Conservation (phyloP, 2,797 vertebrate genomes). For the Gymnoscopelus braueri region DNA sequence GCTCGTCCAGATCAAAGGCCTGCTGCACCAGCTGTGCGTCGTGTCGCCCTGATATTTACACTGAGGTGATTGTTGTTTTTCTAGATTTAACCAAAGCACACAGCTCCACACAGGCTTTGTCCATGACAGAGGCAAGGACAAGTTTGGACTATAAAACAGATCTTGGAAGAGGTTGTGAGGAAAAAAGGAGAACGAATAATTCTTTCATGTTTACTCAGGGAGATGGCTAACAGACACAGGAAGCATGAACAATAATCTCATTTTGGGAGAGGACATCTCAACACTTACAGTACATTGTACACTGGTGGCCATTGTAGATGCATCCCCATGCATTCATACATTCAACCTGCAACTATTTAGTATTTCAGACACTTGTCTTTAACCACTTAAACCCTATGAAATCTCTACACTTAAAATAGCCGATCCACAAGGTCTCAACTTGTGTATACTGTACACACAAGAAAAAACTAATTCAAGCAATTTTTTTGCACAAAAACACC, state of each 20-base stretch:
- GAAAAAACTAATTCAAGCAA: too few relatives aligned
- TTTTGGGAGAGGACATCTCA: constrained; percentile 4
- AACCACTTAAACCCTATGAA: too few relatives aligned
- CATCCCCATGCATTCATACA: neutral
- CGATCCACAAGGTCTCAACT: too few relatives aligned
- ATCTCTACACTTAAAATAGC: too few relatives aligned
- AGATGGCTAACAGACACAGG: constrained; percentile 22
- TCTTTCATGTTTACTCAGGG: constrained; percentile 15
- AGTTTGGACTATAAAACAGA: constrained; percentile 18
- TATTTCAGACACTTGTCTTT: too few relatives aligned
- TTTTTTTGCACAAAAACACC: too few relatives aligned
- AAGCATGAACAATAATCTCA: constrained; percentile 19
- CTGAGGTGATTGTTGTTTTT: constrained; percentile 14
- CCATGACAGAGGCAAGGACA: constrained; percentile 20
- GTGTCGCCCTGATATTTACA: constrained; percentile 1
- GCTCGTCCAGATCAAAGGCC: neutral
- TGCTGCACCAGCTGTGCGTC: neutral
- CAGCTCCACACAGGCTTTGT: constrained; percentile 23
- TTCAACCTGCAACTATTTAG: too few relatives aligned
- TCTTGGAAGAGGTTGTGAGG: constrained; percentile 27
- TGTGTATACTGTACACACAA: too few relatives aligned
- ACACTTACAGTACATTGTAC: neutral
- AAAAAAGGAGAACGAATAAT: constrained; percentile 19
- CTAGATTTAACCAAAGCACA: constrained; percentile 12
- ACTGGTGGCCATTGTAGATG: neutral